phyloP scores from a whole-genome alignment of 2,888 invertebrate species.

The Steinernema carpocapsae region DNA sequence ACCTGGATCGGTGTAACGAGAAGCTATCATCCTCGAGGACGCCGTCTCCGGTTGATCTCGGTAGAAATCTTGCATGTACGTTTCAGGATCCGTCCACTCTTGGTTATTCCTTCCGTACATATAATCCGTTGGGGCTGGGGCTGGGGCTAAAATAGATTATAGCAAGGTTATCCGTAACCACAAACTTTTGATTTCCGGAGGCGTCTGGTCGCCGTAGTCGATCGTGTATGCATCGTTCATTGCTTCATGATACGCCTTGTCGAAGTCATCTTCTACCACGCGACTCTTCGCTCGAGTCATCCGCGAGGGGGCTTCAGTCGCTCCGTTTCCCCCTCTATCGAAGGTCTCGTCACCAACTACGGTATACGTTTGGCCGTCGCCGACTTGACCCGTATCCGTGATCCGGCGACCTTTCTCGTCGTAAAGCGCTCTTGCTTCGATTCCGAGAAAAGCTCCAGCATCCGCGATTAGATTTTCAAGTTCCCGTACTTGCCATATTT shows the following conservation, averaged over 20 bases:
- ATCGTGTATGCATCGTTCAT: conserved; percentile 23
- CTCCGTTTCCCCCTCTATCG: not conserved
- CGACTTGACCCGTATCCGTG: conserved; percentile 51
- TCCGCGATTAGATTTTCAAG: conserved; percentile 53
- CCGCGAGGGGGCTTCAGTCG: not conserved
- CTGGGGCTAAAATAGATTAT: not conserved
- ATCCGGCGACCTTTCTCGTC: conserved; percentile 50
- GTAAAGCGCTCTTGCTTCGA: conserved; percentile 40
- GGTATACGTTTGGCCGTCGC: conserved; percentile 53
- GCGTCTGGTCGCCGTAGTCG: conserved; percentile 1
- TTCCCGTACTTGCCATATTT: conserved; percentile 53
- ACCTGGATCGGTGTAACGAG: conserved; percentile 6
- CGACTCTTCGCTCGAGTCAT: conserved; percentile 1
- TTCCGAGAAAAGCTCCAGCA: conserved; percentile 52
- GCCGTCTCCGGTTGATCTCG: conserved; percentile 3
- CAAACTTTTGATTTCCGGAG: conserved; percentile 16
- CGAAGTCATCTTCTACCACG: not conserved
- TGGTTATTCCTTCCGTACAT: too few species aligned
- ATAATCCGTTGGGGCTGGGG: not conserved
- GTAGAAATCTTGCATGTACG: conserved; percentile 1
- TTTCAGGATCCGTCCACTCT: not conserved
- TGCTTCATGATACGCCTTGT: not conserved
- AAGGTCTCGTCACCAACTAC: conserved; percentile 48
- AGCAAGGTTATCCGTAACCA: not conserved
- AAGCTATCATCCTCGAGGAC: not conserved